Percentiles rank a stretch among this genome's conserved stretches.
phyloP scores from a whole-genome alignment of 2,888 invertebrate genomes.

The Cryptophagus acutangulus region DNA sequence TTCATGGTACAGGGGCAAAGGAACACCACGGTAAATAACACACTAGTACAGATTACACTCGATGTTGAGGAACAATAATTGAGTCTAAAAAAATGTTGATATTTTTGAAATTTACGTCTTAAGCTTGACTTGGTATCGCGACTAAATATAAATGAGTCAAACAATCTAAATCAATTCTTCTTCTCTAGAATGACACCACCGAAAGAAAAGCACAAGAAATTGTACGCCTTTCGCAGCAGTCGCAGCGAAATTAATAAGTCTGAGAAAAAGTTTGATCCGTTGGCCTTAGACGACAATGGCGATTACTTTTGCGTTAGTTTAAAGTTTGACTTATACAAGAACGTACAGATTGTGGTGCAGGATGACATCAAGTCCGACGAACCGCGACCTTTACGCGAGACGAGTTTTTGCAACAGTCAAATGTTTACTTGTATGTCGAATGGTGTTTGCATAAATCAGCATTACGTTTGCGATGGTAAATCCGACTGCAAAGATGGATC shows the following conservation, averaged over 20 bases:
- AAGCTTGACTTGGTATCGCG: too few species aligned
- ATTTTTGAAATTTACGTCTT: too few species aligned
- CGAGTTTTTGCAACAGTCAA: conserved; percentile 37
- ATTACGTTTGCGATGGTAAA: conserved; percentile 53
- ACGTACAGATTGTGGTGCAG: conserved; percentile 36
- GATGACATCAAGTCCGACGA: conserved; percentile 29
- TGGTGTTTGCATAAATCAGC: conserved; percentile 48
- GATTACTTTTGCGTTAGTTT: conserved; percentile 42
- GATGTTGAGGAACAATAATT: too few species aligned
- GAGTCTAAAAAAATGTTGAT: too few species aligned
- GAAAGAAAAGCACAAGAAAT: too few species aligned
- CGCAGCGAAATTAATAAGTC: conserved; percentile 35
- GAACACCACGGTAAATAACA: too few species aligned
- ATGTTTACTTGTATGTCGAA: conserved; percentile 42
- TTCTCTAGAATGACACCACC: too few species aligned
- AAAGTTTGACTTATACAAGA: conserved; percentile 38
- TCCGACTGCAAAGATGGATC: conserved; percentile 51
- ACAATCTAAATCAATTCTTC: too few species aligned
- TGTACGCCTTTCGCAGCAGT: conserved; percentile 13
- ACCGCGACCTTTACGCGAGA: conserved; percentile 27
- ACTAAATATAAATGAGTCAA: not conserved
- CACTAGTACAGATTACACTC: too few species aligned
- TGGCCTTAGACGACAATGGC: conserved; percentile 38
- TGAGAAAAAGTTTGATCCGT: conserved; percentile 37
- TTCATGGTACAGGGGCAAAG: conserved; percentile 35